Percentiles rank a stretch among this genome's conserved stretches.
Evolutionary conservation across 1,140 invertebrate species (phyloP).

Genomic region (Orius laevigatus): DNA sequence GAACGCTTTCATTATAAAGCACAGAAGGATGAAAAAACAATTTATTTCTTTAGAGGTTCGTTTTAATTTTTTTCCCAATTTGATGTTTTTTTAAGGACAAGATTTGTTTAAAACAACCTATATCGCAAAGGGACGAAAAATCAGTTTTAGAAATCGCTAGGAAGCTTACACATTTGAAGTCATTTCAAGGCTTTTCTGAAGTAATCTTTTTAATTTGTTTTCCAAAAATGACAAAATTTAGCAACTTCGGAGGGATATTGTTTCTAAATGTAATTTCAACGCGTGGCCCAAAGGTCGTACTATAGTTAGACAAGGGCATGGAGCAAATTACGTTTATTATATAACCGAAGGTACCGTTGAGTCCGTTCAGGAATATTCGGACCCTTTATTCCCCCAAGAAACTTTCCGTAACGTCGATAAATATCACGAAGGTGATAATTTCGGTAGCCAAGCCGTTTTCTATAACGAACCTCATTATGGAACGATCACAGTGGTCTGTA

Average conservation of each 20-base stretch:
- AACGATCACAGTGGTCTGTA: constrained; percentile 4
- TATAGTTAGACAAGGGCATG: constrained; percentile 2
- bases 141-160: too few species aligned
- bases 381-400: constrained; percentile 5
- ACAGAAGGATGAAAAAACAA: background rate
- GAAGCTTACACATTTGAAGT: too few species aligned
- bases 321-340: background rate
- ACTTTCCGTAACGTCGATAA: constrained; percentile 6
- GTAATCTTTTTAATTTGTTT: too few species aligned
- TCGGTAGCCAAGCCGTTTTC: constrained; percentile 1
- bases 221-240: too few species aligned
- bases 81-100: too few species aligned
- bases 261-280: too few species aligned
- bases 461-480: constrained; percentile 3
- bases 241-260: too few species aligned
- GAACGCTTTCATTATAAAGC: constrained; percentile 3
- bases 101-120: too few species aligned
- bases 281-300: background rate
- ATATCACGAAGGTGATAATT: constrained; percentile 3
- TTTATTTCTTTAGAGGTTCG: too few species aligned
- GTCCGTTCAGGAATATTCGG: background rate
- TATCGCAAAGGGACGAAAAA: too few species aligned
- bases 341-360: constrained; percentile 2
- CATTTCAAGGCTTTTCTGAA: too few species aligned
- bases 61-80: too few species aligned